Conservation (phyloP, 2,113 vertebrate genomes). For the Riparia riparia region DNA sequence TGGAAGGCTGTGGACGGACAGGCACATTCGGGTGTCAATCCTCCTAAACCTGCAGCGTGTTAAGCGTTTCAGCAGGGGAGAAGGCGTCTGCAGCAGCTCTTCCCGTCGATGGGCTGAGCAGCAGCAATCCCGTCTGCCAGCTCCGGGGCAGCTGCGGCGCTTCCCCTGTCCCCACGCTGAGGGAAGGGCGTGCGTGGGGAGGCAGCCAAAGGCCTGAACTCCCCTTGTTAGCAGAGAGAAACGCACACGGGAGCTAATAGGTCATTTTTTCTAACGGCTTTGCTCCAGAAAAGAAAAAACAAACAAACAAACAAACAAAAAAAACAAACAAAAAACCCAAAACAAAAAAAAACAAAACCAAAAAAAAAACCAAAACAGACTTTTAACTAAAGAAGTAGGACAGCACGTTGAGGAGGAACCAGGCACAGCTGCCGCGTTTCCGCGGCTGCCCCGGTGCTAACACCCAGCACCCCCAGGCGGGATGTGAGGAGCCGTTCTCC, state of each 20-base stretch:
- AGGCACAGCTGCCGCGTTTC: neutral
- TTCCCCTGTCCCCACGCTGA: fast-evolving
- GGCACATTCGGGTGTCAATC: fast-evolving
- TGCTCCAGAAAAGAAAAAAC: neutral
- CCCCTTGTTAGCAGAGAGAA: fast-evolving
- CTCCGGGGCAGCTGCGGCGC: fast-evolving
- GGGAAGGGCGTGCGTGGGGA: neutral
- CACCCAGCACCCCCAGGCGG: neutral
- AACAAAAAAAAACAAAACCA: too few species aligned
- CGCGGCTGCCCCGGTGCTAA: neutral
- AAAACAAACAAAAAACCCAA: too few species aligned
- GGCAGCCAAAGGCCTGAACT: neutral
- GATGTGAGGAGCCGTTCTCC: neutral
- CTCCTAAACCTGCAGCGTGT: fast-evolving
- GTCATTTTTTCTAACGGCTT: neutral
- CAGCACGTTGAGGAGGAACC: neutral
- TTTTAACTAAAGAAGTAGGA: neutral
- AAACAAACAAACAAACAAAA: too few species aligned
- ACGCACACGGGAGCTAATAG: fast-evolving
- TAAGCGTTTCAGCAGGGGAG: neutral
- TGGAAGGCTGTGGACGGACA: neutral
- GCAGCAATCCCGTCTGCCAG: fast-evolving
- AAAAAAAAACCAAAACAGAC: fast-evolving
- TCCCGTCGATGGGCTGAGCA: fast-evolving
- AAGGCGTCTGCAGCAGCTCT: neutral